Base-by-base conservation (phyloP, 2,888 invertebrate species). In the Dendrolimus houi region DNA sequence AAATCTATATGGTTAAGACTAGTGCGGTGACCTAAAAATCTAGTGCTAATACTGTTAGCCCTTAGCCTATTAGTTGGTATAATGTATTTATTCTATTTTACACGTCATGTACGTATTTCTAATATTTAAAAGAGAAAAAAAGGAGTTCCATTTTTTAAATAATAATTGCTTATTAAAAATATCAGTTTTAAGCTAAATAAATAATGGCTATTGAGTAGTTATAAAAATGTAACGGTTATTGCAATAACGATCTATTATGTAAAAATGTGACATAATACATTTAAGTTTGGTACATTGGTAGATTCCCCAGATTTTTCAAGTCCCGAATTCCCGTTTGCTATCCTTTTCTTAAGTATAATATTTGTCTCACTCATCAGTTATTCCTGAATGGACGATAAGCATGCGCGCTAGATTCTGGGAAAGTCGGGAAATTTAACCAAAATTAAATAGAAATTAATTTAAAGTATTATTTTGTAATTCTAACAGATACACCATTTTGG, bases 321-420 rank as follows among this genome's bases (percentile, higher is more conserved):
- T 75, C 69, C 70, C 71, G 58, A 72, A 70, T 70, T 75, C 70
- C 70, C 71, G 58, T 63, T 17, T 41, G 60, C n/a, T 47, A 47
- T 47, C 47, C 12, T 64, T 64, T 63, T 57, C 63, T 66, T 60
- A 62, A 64, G 62, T 60, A 52, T 59, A 52, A 29, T 29, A 57
- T 61, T 47, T 47, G 65, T 84, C 81, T 67, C 75, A 58, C 60
- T 83, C 75, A 65, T 47, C 58, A 66, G 64, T 64, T 74, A 70
- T 85, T 84, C 79, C 81, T 85, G 76, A 87, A 88, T 87, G 84
- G 77, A 72, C 68, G 66, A 73, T 71, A 80, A 69, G 74, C 87
- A 86, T 87, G 88, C 88, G 88, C 87, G 57, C 59, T 78, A 59
- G 57, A 63, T 56, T 47, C 61, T 54, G 65, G 29, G 52, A 57